Evolutionary conservation across 2,797 vertebrate species (phyloP).

Genomic region (Hoplostethus atlanticus): DNA sequence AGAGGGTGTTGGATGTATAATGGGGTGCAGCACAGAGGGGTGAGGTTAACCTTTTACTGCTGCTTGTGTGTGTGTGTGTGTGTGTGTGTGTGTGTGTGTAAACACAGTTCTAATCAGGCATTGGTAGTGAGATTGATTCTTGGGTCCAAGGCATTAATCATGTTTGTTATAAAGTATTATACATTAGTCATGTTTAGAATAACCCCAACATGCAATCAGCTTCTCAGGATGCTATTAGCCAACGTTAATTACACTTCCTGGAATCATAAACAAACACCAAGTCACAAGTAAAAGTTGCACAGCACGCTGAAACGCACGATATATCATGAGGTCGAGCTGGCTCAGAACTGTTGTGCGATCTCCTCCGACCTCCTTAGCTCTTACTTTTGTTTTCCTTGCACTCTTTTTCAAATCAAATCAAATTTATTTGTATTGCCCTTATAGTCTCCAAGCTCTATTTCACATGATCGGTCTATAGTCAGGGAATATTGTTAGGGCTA

Average conservation of each 20-base stretch:
- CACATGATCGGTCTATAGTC: too few relatives aligned
- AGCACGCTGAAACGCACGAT: too few relatives aligned
- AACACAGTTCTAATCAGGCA: slow-evolving; percentile 11
- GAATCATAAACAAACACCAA: slow-evolving; percentile 35
- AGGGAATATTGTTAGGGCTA: too few relatives aligned
- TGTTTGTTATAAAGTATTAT: slow-evolving; percentile 48
- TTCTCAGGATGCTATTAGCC: slow-evolving; percentile 47
- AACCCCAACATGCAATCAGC: slow-evolving; percentile 31
- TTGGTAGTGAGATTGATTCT: slow-evolving; percentile 32
- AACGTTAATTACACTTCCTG: slow-evolving; percentile 49
- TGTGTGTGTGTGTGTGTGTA: slow-evolving; percentile 2
- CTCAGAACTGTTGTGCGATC: too few relatives aligned
- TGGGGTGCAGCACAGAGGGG: neutral
- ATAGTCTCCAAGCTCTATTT: too few relatives aligned
- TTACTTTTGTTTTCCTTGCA: too few relatives aligned
- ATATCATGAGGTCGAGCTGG: too few relatives aligned
- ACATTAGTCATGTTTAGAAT: slow-evolving; percentile 55
- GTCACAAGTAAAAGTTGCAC: neutral
- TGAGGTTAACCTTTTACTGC: neutral
- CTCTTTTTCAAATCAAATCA: too few relatives aligned
- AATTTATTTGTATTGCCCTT: too few relatives aligned
- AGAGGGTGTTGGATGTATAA: neutral
- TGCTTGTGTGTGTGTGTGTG: neutral
- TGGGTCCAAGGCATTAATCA: slow-evolving; percentile 43
- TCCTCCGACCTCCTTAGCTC: too few relatives aligned